Base-by-base conservation (phyloP, 2,113 vertebrate genomes). In the Archocentrus centrarchus region DNA sequence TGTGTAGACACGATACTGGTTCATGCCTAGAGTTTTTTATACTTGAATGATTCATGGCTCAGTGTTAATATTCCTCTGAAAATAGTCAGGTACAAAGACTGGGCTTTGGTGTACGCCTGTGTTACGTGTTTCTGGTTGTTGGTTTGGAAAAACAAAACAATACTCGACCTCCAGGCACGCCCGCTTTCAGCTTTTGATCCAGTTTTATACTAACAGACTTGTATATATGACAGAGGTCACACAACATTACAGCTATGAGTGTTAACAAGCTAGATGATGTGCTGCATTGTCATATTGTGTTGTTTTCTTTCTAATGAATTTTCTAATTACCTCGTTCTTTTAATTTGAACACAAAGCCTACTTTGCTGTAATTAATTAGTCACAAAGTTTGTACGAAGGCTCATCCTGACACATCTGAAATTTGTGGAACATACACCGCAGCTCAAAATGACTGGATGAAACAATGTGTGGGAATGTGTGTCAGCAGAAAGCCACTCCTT, bases 401-500 rank as follows among this genome's bases (percentile, higher is more conserved):
- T 53, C 22, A 18, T 7, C 32, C n/a, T 8, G 47, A 24, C 17
- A 44, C 9, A 5, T 2, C n/a, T 75, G 30, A 61, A 70, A 59
- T 75, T 11, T 61, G 37, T 47, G 24, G 13, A 63, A 37, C 11
- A n/a, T 18, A 44, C 58, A 60, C 17, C 57, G 18, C 47, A 35
- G 59, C 66, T 77, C 80, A 78, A 79, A 64, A 44, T 30, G 63
- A 24, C 53, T 59, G 79, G 59, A 77, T 77, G 30, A 39, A 84
- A 77, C 78, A 50, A 44, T 85, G 82, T 88, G 85, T 82, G 79
- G 85, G 82, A 89, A 87, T 86, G 81, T 81, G 92, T 83, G 88
- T 83, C 88, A 89, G 85, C 90, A 75, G 37, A 83, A 81, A 86
- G 82, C 87, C 93, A 90, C 93, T 91, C 92, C 92, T 63, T 85